Conservation (phyloP, 1,140 invertebrate species). For the Bombus pyrosoma region DNA sequence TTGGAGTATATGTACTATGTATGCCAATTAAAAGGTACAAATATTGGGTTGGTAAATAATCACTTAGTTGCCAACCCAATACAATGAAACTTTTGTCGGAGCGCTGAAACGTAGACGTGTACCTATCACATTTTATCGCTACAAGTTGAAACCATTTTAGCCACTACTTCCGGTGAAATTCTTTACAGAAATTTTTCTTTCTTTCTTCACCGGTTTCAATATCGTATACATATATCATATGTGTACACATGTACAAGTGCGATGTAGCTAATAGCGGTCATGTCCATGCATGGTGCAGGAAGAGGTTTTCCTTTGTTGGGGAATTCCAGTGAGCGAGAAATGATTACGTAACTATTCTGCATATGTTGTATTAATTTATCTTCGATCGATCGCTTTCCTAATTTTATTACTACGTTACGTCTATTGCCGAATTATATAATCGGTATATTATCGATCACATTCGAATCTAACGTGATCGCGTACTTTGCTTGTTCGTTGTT, state of each 20-base stretch:
- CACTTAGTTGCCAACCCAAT: too few relatives aligned
- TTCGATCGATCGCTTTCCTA: background rate
- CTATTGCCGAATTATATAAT: too few relatives aligned
- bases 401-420: background rate
- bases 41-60: too few relatives aligned
- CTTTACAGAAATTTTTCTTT: background rate
- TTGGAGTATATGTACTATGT: too few relatives aligned
- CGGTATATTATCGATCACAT: too few relatives aligned
- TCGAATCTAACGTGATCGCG: too few relatives aligned
- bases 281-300: background rate
- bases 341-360: background rate
- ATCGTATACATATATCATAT: background rate
- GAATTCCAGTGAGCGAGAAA: background rate
- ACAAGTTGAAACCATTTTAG: background rate
- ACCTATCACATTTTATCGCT: background rate
- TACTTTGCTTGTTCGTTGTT: too few relatives aligned
- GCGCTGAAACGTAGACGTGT: background rate
- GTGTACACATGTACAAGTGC: background rate
- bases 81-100: background rate
- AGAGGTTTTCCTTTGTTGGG: background rate
- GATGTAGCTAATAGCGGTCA: background rate
- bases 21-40: too few relatives aligned
- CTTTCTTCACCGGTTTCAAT: background rate
- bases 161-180: background rate
- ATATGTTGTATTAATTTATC: background rate